Base-by-base conservation (phyloP, 1,140 invertebrate genomes). In the Pteromalus puparum region DNA sequence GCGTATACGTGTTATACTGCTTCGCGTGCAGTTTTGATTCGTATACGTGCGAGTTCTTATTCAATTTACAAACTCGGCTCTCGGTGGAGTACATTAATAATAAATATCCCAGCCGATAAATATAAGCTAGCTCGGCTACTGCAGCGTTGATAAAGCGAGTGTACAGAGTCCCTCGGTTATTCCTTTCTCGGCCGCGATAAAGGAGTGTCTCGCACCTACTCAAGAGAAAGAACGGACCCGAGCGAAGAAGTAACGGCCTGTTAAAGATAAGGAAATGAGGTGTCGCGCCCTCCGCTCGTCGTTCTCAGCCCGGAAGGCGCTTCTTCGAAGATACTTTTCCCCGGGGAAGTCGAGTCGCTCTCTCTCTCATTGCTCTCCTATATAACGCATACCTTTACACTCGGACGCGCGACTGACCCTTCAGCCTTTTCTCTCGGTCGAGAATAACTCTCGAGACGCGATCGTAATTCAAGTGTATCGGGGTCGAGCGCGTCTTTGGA, bases 221-320 rank as follows among this genome's bases (percentile, higher is more conserved):
- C 5, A 3, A 28, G 28, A 77, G 28, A 38, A 48, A 38, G 34
- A 65, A 75, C 72, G 53, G 61, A 68, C 61, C 28, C 72, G 30
- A 80, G 38, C 74, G 76, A 46, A 77, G 81, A 87, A 88, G 90
- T 92, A 93, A 93, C 91, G 91, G 92, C 86, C 91, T 93, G 91
- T 92, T 93, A 93, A 92, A 93, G 92, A 93, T 93, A 93, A 93
- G 92, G 92, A 93, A 93, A 93, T 93, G 92, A 93, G 92, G 92
- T 93, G 92, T 93, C 91, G 92, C 91, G 88, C 88, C 85, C 87
- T 86, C 87, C 86, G 12, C n/a, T 26, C 67, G 18, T 18, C 87
- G 89, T 88, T 74, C 76, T n/a, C 30, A 34, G 79, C 87, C 24
- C 81, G 86, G 81, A 86, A 83, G 81, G 72, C 85, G 86, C 86